A percentile compares a stretch with the other conserved stretches of the same genome.
Evolutionary conservation across 2,797 vertebrate genomes (phyloP).

Genomic region (Rallus crepitans): DNA sequence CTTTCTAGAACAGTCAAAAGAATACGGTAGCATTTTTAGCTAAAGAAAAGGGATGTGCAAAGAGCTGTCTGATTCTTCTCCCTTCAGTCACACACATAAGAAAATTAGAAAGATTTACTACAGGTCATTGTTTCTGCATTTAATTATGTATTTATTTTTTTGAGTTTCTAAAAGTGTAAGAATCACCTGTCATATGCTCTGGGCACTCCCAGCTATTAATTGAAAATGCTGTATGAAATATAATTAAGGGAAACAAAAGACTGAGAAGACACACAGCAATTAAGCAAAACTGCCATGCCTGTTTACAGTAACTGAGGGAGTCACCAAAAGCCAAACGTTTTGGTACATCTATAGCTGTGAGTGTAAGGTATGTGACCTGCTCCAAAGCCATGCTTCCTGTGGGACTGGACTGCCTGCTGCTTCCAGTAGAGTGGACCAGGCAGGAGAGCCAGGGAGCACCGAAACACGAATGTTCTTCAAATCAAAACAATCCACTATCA

Average conservation of each 20-base stretch:
- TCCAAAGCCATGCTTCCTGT: rapidly evolving
- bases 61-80: not conserved
- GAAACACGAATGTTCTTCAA: not conserved
- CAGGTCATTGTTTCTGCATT: not conserved
- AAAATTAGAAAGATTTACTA: not conserved
- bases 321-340: too few species aligned
- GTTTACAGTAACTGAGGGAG: not conserved
- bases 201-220: not conserved
- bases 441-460: not conserved
- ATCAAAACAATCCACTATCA: not conserved
- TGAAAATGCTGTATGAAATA: not conserved
- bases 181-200: not conserved
- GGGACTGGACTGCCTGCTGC: not conserved
- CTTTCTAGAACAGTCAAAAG: not conserved
- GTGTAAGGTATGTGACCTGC: not conserved
- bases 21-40: not conserved
- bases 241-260: not conserved
- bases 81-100: rapidly evolving
- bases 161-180: not conserved
- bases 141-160: not conserved
- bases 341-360: not conserved
- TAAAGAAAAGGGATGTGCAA: not conserved
- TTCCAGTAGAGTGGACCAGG: not conserved
- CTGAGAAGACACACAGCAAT: not conserved
- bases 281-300: rapidly evolving